These are phyloP conservation scores for Sitobion miscanthi DNA, from an alignment of 1,140 invertebrate species.

Conservation along the genomic window DNA sequence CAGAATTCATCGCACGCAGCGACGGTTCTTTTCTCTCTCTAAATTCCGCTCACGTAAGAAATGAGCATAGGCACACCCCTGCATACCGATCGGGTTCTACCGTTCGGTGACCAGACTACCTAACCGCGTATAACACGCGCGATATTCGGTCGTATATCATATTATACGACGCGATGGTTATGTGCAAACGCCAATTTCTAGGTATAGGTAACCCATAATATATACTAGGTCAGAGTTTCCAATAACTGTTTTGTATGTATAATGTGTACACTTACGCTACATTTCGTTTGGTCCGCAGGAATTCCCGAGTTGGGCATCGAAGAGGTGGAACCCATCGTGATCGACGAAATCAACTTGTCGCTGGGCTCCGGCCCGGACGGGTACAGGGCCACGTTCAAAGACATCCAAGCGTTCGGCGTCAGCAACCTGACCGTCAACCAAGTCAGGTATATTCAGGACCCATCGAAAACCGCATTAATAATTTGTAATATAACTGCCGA, in stretches of 20 bases:
- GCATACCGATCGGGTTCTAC: background rate
- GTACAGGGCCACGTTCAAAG: constrained; percentile 77
- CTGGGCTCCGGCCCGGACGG: constrained; percentile 78
- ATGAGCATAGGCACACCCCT: background rate
- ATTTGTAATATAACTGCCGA: too few relatives aligned
- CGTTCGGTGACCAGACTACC: background rate
- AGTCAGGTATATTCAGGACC: constrained; percentile 67
- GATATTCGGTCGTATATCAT: background rate
- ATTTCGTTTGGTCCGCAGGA: constrained; percentile 61
- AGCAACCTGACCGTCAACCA: constrained; percentile 78
- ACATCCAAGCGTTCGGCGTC: constrained; percentile 79
- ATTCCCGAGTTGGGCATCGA: constrained; percentile 72
- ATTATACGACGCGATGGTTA: background rate
- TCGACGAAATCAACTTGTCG: constrained; percentile 80
- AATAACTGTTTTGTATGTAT: background rate
- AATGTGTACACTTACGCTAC: background rate
- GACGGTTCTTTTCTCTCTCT: background rate
- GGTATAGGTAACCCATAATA: background rate
- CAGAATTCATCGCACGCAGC: background rate
- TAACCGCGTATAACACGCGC: background rate
- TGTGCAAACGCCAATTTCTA: background rate
- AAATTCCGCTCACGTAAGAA: background rate
- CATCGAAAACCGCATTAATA: background rate
- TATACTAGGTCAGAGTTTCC: background rate
- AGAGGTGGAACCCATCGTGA: constrained; percentile 75